Base-by-base conservation (phyloP, 2,797 vertebrate genomes). In the Oophaga sylvatica region DNA sequence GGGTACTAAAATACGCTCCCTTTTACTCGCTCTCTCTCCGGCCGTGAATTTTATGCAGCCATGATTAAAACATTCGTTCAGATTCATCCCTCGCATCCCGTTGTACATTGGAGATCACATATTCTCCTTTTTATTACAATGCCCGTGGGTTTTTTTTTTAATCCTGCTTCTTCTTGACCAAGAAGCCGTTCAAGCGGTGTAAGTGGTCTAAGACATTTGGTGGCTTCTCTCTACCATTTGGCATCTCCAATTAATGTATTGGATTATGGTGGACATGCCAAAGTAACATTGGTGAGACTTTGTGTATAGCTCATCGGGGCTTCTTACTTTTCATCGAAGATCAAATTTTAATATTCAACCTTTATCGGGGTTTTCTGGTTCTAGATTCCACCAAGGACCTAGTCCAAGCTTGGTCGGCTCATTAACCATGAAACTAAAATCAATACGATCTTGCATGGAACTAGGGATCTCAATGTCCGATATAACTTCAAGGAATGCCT, bases 1-100 rank as follows among this genome's bases (percentile, higher is more conserved):
- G 91, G 92, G 92, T 92, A 93, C 93, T 94, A 94, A 95, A 95
- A 93, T 92, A 91, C 0, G 77, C 90, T 91, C 86, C 92, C 81
- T 90, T 92, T 78, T 77, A 77, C 87, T 83, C 84, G 86, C 85
- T 92, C 90, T 89, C 89, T 87, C 90, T 82, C 87, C 41, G 78
- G 91, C 92, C 87, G 84, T 88, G 90, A 89, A 91, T 94, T 93
- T 93, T 92, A 91, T 88, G 92, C 80, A 89, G 90, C 89, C 59
- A 87, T 20, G 59, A 93, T 90, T 91, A 91, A 91, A 91, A 83
- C 92, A 90, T 90, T 83, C 80, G 67, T 83, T 79, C 84, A 86
- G 31, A 86, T 86, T 89, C 88, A 79, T 79, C 80, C 73, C 80
- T 82, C 80, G 80, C 84, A 89, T 71, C 22, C 53, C 26, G 78